phyloP scores from a whole-genome alignment of 2,888 invertebrate species.

The Barypeithes pellucidus region DNA sequence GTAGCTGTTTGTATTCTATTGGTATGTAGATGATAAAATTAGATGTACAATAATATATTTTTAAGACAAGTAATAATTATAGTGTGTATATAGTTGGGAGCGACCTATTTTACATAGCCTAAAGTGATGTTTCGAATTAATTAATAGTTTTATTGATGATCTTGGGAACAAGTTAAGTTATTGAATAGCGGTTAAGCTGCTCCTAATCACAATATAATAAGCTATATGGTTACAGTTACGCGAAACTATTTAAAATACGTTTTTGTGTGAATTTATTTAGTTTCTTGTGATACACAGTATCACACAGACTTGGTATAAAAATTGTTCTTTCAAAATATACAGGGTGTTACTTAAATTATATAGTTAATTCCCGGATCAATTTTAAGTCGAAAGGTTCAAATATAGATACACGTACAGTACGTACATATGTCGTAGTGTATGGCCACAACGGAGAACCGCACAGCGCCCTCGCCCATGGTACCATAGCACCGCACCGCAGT shows the following conservation, averaged over 20 bases:
- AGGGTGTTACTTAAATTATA: too few relatives aligned
- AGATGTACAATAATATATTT: slow-evolving; percentile 26
- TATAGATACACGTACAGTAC: too few relatives aligned
- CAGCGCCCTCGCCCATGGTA: too few relatives aligned
- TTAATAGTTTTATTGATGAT: slow-evolving; percentile 32
- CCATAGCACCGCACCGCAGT: too few relatives aligned
- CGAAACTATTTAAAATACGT: background rate
- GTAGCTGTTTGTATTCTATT: slow-evolving; percentile 23
- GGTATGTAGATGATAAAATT: slow-evolving; percentile 6
- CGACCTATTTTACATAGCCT: slow-evolving; percentile 40
- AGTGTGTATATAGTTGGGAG: slow-evolving; percentile 17
- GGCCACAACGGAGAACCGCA: too few relatives aligned
- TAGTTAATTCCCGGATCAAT: too few relatives aligned
- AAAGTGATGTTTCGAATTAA: slow-evolving; percentile 29
- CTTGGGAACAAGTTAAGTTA: slow-evolving; percentile 23
- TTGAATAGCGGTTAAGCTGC: slow-evolving; percentile 3
- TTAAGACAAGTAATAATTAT: slow-evolving; percentile 31
- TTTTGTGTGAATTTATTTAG: background rate
- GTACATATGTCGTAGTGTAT: too few relatives aligned
- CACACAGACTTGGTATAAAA: too few relatives aligned
- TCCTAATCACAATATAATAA: slow-evolving; percentile 4
- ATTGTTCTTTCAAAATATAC: too few relatives aligned
- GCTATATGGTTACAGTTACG: background rate
- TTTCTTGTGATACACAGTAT: too few relatives aligned
- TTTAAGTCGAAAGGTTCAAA: too few relatives aligned